phyloP scores from a whole-genome alignment of 2,888 invertebrate species.

The Orthonychiurus folsomi region DNA sequence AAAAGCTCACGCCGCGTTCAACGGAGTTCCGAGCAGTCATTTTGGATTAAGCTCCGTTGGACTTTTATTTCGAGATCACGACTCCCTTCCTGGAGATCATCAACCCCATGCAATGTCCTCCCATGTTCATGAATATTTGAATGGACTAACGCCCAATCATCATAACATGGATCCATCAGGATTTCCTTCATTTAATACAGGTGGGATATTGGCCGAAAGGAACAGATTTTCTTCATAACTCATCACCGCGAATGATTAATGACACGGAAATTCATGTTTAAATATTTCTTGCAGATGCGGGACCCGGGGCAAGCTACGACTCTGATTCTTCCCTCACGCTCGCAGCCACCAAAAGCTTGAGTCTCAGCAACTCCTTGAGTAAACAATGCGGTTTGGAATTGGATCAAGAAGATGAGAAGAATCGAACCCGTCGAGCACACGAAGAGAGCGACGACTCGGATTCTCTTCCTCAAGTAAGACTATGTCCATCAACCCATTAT shows the following conservation, averaged over 20 bases:
- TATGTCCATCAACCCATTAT: no score
- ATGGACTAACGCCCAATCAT: background rate
- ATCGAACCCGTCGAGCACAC: background rate
- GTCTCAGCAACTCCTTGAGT: constrained; percentile 42
- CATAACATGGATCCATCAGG: background rate
- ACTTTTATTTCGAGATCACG: background rate
- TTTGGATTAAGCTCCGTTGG: no score
- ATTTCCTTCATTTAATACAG: background rate
- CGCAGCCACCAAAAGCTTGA: constrained; percentile 43
- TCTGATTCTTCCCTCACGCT: constrained; percentile 43
- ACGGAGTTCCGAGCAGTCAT: background rate
- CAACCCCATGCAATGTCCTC: background rate
- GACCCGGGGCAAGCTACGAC: constrained; percentile 40
- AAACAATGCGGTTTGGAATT: constrained; percentile 42
- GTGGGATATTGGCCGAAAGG: no score
- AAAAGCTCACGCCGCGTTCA: background rate
- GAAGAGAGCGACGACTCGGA: background rate
- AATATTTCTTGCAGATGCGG: constrained; percentile 20
- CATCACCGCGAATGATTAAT: constrained; percentile 1
- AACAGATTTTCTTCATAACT: background rate
- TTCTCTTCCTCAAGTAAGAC: background rate
- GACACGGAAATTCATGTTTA: background rate
- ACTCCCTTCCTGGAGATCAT: background rate
- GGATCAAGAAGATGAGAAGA: constrained; percentile 17
- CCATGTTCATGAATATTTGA: background rate